Conservation (phyloP, 1,140 invertebrate species). For the Vanessa tameamea region DNA sequence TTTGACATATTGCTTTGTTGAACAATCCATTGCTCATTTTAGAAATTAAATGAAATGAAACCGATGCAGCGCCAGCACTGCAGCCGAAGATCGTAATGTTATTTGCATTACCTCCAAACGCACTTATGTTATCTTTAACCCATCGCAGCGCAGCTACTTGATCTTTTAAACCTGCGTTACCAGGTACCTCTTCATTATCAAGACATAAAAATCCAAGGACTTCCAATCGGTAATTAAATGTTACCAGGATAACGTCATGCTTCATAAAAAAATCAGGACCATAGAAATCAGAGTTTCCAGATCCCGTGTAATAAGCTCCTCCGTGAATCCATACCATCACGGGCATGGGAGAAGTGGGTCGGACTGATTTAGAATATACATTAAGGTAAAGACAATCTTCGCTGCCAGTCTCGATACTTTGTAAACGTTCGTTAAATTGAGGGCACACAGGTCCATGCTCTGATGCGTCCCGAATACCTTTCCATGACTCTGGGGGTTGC, state of each 20-base stretch:
- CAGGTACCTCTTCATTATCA: constrained; percentile 81
- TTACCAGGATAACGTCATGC: constrained; percentile 83
- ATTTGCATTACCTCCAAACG: constrained; percentile 82
- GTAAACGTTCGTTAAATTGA: constrained; percentile 66
- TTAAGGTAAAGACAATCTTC: constrained; percentile 90
- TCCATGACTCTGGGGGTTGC: constrained; percentile 75
- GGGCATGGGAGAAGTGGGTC: constrained; percentile 66
- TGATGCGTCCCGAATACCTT: constrained; percentile 72
- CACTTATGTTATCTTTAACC: constrained; percentile 83
- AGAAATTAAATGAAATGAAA: constrained; percentile 84
- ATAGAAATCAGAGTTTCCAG: constrained; percentile 81
- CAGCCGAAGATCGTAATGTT: constrained; percentile 86
- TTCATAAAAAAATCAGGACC: constrained; percentile 84
- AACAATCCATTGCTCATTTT: constrained; percentile 80
- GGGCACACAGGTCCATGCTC: constrained; percentile 77
- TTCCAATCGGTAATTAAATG: constrained; percentile 84
- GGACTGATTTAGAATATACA: constrained; percentile 82
- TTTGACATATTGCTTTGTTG: constrained; percentile 76
- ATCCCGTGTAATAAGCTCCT: constrained; percentile 85
- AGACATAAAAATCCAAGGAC: constrained; percentile 81
- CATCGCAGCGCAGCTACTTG: constrained; percentile 84
- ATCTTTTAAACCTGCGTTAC: constrained; percentile 87
- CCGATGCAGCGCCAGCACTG: constrained; percentile 84
- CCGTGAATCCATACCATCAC: constrained; percentile 90
- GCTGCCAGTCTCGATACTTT: constrained; percentile 66